Evolutionary conservation across 2,113 vertebrate genomes (phyloP).

Genomic region (Malurus elegans): DNA sequence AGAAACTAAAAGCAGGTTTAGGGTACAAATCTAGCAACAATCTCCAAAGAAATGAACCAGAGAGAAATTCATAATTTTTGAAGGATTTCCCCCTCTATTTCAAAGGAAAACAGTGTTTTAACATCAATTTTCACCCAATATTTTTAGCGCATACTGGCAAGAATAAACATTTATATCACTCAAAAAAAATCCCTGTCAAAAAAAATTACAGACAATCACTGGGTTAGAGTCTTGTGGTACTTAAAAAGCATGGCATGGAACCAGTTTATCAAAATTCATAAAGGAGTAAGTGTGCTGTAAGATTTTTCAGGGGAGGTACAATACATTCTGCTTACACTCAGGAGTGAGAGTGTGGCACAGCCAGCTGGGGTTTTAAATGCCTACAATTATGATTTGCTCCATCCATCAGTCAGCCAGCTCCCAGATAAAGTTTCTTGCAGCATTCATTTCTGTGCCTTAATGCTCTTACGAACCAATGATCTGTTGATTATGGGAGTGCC

Average conservation of each 20-base stretch:
- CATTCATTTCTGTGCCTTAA: constrained; percentile 1
- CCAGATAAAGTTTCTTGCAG: constrained; percentile 27
- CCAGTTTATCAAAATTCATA: background rate
- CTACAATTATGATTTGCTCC: background rate
- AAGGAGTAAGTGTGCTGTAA: background rate
- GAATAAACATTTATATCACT: background rate
- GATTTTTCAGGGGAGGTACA: background rate
- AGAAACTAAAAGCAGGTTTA: background rate
- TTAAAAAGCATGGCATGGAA: background rate
- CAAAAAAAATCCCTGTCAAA: background rate
- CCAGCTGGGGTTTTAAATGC: constrained; percentile 21
- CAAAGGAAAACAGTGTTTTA: background rate
- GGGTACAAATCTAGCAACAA: background rate
- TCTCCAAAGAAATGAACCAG: background rate
- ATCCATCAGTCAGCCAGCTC: constrained; percentile 17
- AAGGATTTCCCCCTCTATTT: background rate
- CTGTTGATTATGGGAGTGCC: background rate
- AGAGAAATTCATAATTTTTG: background rate
- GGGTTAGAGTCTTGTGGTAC: background rate
- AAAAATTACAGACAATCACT: background rate
- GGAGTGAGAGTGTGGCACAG: background rate
- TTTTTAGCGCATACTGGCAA: background rate
- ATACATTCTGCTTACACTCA: background rate
- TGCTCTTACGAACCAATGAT: background rate
- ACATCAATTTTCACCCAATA: background rate